Evolutionary conservation across 2,797 vertebrate genomes (phyloP).

Genomic region (Diplodus puntazzo): DNA sequence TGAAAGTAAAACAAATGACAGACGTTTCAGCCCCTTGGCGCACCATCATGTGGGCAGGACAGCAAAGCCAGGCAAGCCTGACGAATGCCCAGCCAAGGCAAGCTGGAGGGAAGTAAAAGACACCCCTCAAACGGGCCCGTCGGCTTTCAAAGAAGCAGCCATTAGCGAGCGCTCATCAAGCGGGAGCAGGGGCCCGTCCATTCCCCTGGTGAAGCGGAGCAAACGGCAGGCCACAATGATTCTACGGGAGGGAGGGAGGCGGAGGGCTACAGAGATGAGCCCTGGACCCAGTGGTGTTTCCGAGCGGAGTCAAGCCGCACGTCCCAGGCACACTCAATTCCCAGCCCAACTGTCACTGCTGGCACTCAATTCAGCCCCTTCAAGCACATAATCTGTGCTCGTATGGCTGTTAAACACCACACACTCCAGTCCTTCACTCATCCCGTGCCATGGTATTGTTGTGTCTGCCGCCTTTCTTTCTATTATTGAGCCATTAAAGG

Average conservation of each 20-base stretch:
- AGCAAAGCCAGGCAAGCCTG: slow-evolving; percentile 84
- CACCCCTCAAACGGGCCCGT: slow-evolving; percentile 81
- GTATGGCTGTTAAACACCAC: slow-evolving; percentile 86
- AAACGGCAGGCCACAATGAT: slow-evolving; percentile 78
- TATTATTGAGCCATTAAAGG: slow-evolving; percentile 77
- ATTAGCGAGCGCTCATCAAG: slow-evolving; percentile 84
- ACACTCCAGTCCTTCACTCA: slow-evolving; percentile 75
- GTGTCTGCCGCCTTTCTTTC: slow-evolving; percentile 69
- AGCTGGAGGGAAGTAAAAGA: slow-evolving; percentile 88
- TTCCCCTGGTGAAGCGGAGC: slow-evolving; percentile 76
- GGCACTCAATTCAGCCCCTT: slow-evolving; percentile 85
- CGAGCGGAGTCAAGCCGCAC: slow-evolving; percentile 76
- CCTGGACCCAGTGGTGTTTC: slow-evolving; percentile 84
- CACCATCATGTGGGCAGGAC: slow-evolving; percentile 80
- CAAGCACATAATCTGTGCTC: slow-evolving; percentile 88
- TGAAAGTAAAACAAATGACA: slow-evolving; percentile 87
- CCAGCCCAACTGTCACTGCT: slow-evolving; percentile 90
- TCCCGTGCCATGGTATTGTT: slow-evolving; percentile 79
- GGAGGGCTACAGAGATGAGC: slow-evolving; percentile 77
- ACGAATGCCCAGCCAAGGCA: slow-evolving; percentile 85
- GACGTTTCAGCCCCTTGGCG: slow-evolving; percentile 85
- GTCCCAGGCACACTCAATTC: slow-evolving; percentile 84
- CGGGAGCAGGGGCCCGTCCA: slow-evolving; percentile 71
- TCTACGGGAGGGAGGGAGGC: slow-evolving; percentile 69
- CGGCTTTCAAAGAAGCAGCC: slow-evolving; percentile 85